Base-by-base conservation (phyloP, 2,797 vertebrate species). In the Clarias platycephalus region DNA sequence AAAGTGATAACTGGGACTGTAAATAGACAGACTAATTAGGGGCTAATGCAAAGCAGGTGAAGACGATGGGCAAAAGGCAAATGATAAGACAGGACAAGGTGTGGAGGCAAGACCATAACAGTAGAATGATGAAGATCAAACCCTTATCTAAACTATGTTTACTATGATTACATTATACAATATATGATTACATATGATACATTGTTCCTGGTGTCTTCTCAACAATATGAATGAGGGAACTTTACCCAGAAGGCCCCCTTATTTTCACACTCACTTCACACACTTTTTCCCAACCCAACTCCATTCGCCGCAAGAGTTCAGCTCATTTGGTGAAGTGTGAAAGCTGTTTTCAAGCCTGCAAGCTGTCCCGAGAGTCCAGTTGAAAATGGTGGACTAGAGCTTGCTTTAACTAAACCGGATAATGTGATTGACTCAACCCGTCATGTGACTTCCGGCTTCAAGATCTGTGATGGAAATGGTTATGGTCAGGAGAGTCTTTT, bases 281-380 rank as follows among this genome's bases (percentile, higher is more conserved):
- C 49, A 75, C 72, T 55, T 28, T 55, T 57, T 57, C 26, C 53
- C 31, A 9, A 57, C 72, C 26, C 0, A 8, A 34, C 7, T n/a
- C 26, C 49, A 55, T 31, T 18, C 18, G 15, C 18, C 15, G 49
- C 16, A 57, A 75, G 68, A 55, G 16, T 22, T 75, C n/a, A 58
- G 16, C 16, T 75, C 71, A 75, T 74, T 28, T 28, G 49, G n/a
- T 55, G 71, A 55, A 74, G 71, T 75, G n/a, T 55, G 49, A 75
- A 55, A 75, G 49, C n/a, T 28, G 49, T 75, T 55, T 18, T 26
- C 28, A 12, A 28, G 71, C 71, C 44, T 74, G 7, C 5, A n/a
- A 74, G n/a, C 49, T 31, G n/a, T 31, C 71, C 49, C 28, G 53
- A 57, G 20, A 76, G 71, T 75, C 24, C 40, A 26, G 4, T 26